Base-by-base conservation (phyloP, 2,888 invertebrate genomes). In the Drosophila prostipennis region DNA sequence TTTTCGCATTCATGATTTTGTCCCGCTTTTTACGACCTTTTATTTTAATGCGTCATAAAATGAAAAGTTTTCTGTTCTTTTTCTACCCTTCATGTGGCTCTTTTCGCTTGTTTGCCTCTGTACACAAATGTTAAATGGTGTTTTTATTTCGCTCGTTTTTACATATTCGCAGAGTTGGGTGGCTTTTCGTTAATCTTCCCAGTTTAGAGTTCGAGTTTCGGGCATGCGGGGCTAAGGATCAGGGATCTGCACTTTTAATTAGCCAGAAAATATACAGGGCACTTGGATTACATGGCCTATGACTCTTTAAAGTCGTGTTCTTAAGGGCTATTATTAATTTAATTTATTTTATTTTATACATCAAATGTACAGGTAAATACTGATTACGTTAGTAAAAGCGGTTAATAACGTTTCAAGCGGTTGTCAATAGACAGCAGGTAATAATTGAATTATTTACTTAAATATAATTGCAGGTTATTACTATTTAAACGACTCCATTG, bases 31-130 rank as follows among this genome's bases (percentile, higher is more conserved):
- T 63, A 71, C 49, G 70, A 51, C n/a, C 63, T 42, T 42, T 70
- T 57, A 80, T 76, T 87, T 87, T 84, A 79, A 79, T 82, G 82
- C 61, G 51, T 83, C 87, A 67, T 80, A 80, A 86, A 80, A 80
- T 70, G 73, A 65, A 83, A 77, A 78, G 61, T 74, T 82, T 76
- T 45, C 36, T 56, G 34, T 42, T 60, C 55, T 58, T 77, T 67
- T 65, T 45, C 6, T 26, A 45, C 55, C 65, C 56, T 54, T 46
- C 48, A 34, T 58, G 46, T 45, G 48, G 42, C 51, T 60, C 23
- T 57, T 42, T 54, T 53, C 19, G 51, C 40, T 39, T 49, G 46
- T 72, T 69, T 48, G 16, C 46, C 23, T 67, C 10, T 59, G 48
- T 29, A 43, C 51, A 63, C 64, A 51, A 64, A 63, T 32, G 52